Conservation (phyloP, 1,140 invertebrate genomes). For the Drosophila sucinea region DNA sequence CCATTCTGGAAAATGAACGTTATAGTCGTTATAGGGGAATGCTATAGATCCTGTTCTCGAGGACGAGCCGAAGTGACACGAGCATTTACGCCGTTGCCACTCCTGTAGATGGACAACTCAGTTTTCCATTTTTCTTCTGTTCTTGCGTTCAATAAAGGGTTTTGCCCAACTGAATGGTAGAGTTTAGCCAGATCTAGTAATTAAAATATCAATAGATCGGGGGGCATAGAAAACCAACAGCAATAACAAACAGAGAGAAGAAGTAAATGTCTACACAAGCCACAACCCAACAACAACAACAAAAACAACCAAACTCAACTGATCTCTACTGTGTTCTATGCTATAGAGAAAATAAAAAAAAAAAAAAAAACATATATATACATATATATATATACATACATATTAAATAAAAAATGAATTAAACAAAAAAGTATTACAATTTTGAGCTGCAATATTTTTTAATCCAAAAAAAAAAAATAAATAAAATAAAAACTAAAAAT, state of each 20-base stretch:
- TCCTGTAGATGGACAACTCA: too few relatives aligned
- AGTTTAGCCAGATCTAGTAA: slow-evolving; percentile 24
- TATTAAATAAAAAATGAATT: slow-evolving; percentile 15
- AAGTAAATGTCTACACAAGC: slow-evolving; percentile 24
- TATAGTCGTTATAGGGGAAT: too few relatives aligned
- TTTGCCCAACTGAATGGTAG: background rate
- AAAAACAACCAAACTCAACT: slow-evolving; percentile 46
- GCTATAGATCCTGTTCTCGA: too few relatives aligned
- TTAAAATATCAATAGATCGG: slow-evolving; percentile 37
- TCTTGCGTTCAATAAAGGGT: background rate
- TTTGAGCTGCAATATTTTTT: slow-evolving; percentile 81
- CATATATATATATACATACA: slow-evolving; percentile 21
- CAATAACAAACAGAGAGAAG: slow-evolving; percentile 26
- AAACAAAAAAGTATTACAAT: slow-evolving; percentile 74
- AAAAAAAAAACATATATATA: slow-evolving; percentile 42
- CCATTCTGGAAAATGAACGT: too few relatives aligned
- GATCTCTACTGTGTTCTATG: slow-evolving; percentile 73
- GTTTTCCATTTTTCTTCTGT: background rate
- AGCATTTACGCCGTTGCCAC: too few relatives aligned
- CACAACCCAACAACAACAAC: slow-evolving; percentile 13
- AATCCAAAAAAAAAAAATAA: slow-evolving; percentile 55
- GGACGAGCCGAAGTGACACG: too few relatives aligned
- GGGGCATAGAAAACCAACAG: slow-evolving; percentile 22
- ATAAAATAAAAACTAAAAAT: slow-evolving; percentile 49
- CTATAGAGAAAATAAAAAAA: slow-evolving; percentile 37